Evolutionary conservation across 2,113 vertebrate genomes (phyloP), one percentile per base, ranked within the genome.

Genomic region (Psittacula cyanocephala): DNA sequence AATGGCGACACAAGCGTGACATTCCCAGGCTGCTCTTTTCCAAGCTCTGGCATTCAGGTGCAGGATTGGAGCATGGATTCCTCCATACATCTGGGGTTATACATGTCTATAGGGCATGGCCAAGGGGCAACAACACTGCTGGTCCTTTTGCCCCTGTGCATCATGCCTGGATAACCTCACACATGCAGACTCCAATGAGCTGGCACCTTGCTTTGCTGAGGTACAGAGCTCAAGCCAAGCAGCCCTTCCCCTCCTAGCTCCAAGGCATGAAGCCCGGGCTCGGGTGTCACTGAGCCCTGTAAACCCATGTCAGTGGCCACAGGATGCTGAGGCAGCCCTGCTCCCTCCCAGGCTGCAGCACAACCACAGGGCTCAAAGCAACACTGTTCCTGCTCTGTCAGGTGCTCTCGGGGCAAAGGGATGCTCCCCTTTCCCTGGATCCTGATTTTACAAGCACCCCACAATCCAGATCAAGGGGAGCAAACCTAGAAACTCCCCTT

Each of bases 151-250:
- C 11, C 62, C n/a, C 60, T 1, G 0, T 13, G 50, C 43, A 18
- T 10, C 0, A 0, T 39, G 50, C 55, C 46, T 16, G 79, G 39
- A 55, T 13, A 62, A 29, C 22, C 20, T 29, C 1, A 0, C 49
- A 7, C 1, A 1, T 10, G n/a, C 2, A 2, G 13, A 15, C 14
- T 17, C 15, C 74, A 11, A 12, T 22, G 37, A 78, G 60, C n/a
- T 20, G 69, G 62, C 4, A 4, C 11, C 17, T 17, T 47, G 70
- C 22, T 86, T 28, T 55, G 64, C 72, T 63, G 70, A 6, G 1
- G 9, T 13, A 35, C 0, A 0, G 53, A 89, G 44, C 33, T 81
- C 10, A 13, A 47, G 78, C 11, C 24, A 25, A 53, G 44, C 43
- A 78, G 22, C 13, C 35, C 39, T 59, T 47, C n/a, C 28, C 67